Base-by-base conservation (phyloP, 2,113 vertebrate species). In the Galemys pyrenaicus region DNA sequence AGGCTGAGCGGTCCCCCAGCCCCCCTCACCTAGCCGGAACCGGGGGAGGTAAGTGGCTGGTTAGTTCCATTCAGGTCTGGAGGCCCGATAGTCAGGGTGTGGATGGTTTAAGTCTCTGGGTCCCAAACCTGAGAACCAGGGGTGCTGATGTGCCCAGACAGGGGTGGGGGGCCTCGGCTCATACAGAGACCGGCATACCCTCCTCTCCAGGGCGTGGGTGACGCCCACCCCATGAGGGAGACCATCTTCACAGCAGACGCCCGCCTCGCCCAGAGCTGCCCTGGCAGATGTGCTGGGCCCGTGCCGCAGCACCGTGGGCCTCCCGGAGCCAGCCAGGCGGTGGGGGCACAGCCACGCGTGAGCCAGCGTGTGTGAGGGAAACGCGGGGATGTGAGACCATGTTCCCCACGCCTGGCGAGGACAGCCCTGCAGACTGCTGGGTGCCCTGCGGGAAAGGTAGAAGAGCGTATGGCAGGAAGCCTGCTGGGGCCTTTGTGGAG, bases 381-480 rank as follows among this genome's bases (percentile, higher is more conserved):
- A 49, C 10, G 10, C 10, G 46, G 46, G 46, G 44, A n/a, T 11
- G 12, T 49, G 46, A 49, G 12, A 12, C 12, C 44, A 9, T 49
- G 46, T 49, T 44, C 46, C 46, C 46, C 46, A 11, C 46, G 46
- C 46, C 46, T 49, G 46, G 44, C 12, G 46, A 49, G 46, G 46
- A 10, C 7, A 12, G 46, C 10, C 46, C 46, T 11, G 46, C 7
- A 49, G 46, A 11, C 46, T 8, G 46, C 46, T 11, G 7, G 46
- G 39, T 86, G 81, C 19, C 0, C 30, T 3, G 74, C 6, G 37
- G 37, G 56, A 17, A 7, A 85, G 54, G 46, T 9, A 3, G 46
- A 41, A n/a, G 24, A 10, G 17, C 10, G 3, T 10, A n/a, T 11
- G 9, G 15, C 20, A 3, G 0, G 5, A 15, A 10, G 20, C 46